phyloP scores from a whole-genome alignment of 2,113 vertebrate genomes.

The Phrynosoma blainvillii region DNA sequence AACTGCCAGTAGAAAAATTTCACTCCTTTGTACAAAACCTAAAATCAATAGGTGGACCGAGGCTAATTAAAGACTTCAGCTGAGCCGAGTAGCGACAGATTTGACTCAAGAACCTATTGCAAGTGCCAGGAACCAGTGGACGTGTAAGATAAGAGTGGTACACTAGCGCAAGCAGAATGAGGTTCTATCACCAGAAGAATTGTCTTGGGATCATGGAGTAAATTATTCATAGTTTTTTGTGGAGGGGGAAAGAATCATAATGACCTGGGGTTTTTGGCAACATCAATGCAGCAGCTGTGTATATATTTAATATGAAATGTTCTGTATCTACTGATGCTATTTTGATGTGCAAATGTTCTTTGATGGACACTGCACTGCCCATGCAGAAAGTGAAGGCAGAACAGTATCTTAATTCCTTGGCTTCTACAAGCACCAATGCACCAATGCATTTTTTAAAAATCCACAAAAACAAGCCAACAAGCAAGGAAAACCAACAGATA shows the following conservation, averaged over 20 bases:
- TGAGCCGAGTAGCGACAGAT: background rate
- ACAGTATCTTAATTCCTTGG: background rate
- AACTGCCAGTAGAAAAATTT: background rate
- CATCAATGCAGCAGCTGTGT: conserved; percentile 37
- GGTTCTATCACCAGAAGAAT: background rate
- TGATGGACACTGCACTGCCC: background rate
- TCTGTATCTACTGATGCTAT: background rate
- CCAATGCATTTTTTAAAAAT: background rate
- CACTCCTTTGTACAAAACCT: background rate
- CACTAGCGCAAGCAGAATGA: background rate
- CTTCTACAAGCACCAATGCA: background rate
- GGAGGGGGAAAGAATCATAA: conserved; percentile 42
- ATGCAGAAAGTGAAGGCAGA: background rate
- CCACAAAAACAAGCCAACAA: background rate
- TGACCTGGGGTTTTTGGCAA: conserved; percentile 51
- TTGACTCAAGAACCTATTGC: background rate
- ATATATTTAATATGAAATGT: background rate
- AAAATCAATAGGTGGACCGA: background rate
- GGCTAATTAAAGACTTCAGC: background rate
- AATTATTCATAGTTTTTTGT: conserved; percentile 51
- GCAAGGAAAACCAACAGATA: background rate
- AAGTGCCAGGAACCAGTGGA: background rate
- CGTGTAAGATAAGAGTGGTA: background rate
- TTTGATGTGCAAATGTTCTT: background rate
- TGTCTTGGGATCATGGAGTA: background rate